Conservation (phyloP, 2,113 vertebrate genomes). For the Marmota monax region DNA sequence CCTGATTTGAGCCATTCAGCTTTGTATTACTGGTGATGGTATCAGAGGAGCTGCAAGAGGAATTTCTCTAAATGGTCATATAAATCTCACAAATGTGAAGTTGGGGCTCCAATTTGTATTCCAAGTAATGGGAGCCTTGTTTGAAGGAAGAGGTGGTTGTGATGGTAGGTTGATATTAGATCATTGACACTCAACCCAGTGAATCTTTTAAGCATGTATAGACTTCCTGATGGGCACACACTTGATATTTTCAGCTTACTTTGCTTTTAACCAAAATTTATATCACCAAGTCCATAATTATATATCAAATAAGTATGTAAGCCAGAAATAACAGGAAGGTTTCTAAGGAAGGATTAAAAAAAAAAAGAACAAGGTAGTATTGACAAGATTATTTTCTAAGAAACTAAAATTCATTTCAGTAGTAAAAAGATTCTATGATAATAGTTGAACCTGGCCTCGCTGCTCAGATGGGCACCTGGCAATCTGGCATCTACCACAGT, state of each 20-base stretch:
- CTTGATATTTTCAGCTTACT: slow-evolving; percentile 74
- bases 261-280: slow-evolving; percentile 68
- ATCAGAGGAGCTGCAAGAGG: slow-evolving; percentile 83
- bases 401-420: background rate
- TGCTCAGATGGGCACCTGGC: rapidly evolving
- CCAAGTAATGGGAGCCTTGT: slow-evolving; percentile 75
- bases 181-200: slow-evolving; percentile 83
- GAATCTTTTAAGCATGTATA: slow-evolving; percentile 74
- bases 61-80: slow-evolving; percentile 83
- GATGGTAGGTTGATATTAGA: slow-evolving; percentile 75
- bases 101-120: slow-evolving; percentile 79
- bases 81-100: slow-evolving; percentile 88
- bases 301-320: background rate
- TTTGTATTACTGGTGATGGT: slow-evolving; percentile 82
- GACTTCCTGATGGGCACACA: slow-evolving; percentile 75
- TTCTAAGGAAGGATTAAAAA: background rate
- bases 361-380: slow-evolving; percentile 23
- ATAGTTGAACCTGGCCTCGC: background rate
- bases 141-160: slow-evolving; percentile 81
- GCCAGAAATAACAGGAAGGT: background rate
- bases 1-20: slow-evolving; percentile 80
- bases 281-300: background rate
- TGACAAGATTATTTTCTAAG: background rate
- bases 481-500: background rate
- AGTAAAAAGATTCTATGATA: background rate